A percentile compares a stretch with the other conserved stretches of the same genome.
Evolutionary conservation across 2,888 invertebrate genomes (phyloP).

Genomic region (Drosophila nr. medialis): DNA sequence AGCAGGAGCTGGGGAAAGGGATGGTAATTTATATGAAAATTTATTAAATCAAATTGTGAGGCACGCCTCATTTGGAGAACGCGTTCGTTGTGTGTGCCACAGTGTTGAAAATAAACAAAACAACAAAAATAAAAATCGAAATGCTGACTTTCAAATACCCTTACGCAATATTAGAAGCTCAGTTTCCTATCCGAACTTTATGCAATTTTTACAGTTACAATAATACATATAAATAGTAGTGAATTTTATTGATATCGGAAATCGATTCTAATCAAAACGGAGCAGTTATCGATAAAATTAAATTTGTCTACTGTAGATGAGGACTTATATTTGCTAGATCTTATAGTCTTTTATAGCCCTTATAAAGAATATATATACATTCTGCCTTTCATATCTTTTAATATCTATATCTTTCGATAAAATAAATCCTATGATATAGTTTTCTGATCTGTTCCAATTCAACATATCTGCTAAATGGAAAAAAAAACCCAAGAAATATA

Average conservation of each 20-base stretch:
- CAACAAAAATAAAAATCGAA: background rate
- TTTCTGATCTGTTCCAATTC: background rate
- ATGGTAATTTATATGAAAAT: conserved; percentile 67
- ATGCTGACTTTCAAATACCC: background rate
- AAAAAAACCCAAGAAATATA: background rate
- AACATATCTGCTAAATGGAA: no score
- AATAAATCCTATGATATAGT: background rate
- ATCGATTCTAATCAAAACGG: background rate
- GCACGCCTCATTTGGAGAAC: conserved; percentile 58
- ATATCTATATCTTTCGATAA: background rate
- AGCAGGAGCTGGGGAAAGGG: conserved; percentile 1
- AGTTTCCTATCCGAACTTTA: background rate
- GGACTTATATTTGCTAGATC: no score
- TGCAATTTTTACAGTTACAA: background rate
- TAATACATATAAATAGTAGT: background rate
- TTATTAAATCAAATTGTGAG: conserved; percentile 66
- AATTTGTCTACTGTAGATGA: background rate
- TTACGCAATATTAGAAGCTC: background rate
- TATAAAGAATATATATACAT: background rate
- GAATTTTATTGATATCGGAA: background rate
- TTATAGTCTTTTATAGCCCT: background rate
- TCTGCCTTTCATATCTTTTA: no score
- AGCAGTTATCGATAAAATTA: background rate
- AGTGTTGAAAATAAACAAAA: conserved; percentile 12
- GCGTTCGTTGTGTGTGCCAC: conserved; percentile 9